Evolutionary conservation across 2,113 vertebrate species (phyloP).

Genomic region (Albula goreensis): DNA sequence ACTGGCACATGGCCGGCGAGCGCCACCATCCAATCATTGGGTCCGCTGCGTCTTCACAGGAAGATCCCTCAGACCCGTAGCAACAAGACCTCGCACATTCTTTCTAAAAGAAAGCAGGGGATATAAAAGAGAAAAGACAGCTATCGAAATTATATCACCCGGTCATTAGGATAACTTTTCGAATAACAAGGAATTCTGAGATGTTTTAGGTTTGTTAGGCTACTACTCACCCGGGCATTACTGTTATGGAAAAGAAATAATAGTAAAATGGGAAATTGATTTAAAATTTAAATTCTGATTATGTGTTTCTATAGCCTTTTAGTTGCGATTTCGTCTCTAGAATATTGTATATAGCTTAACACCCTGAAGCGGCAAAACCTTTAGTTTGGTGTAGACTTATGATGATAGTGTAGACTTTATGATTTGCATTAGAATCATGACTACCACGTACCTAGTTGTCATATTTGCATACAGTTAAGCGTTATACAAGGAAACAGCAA

Average conservation of each 20-base stretch:
- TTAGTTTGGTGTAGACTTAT: too few relatives aligned
- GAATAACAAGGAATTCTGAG: not conserved
- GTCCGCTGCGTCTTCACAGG: slow-evolving; percentile 23
- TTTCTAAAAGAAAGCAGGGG: not conserved
- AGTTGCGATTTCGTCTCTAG: too few relatives aligned
- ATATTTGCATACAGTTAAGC: not conserved
- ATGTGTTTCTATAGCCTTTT: too few relatives aligned
- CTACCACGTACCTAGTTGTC: too few relatives aligned
- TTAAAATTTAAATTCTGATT: too few relatives aligned
- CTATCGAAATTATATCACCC: not conserved
- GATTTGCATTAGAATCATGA: too few relatives aligned
- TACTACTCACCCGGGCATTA: too few relatives aligned
- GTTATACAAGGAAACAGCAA: not conserved
- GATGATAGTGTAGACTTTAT: too few relatives aligned
- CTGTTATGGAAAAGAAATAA: too few relatives aligned
- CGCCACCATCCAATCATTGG: slow-evolving; percentile 40
- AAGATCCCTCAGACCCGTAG: slow-evolving; percentile 32
- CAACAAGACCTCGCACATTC: slow-evolving; percentile 43
- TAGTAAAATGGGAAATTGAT: too few relatives aligned
- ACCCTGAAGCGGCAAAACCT: too few relatives aligned
- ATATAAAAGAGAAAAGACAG: slow-evolving; percentile 11
- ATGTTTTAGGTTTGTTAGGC: not conserved
- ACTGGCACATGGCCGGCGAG: slow-evolving; percentile 45
- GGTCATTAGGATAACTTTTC: not conserved
- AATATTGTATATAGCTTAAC: too few relatives aligned